Base-by-base conservation (phyloP, 2,888 invertebrate genomes). In the Malacosoma neustria region DNA sequence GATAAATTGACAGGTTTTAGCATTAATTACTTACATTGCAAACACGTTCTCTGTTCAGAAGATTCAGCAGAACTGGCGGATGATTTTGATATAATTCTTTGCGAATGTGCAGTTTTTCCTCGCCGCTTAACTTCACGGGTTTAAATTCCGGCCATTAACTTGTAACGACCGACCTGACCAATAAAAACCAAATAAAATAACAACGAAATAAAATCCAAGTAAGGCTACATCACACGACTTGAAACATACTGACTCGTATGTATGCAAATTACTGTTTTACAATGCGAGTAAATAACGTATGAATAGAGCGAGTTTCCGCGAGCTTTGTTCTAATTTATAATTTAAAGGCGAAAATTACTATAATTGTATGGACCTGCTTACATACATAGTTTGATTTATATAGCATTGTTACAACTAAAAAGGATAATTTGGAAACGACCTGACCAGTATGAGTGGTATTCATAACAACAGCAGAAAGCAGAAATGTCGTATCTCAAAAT, bases 181-280 rank as follows among this genome's bases (percentile, higher is more conserved):
- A 65, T 70, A 70, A 73, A 72, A 67, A 55, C 42, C 50, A 55
- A 57, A 62, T 72, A 65, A 70, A 70, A 69, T 60, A 60, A 53
- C 53, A 51, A 53, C 51, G 51, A 50, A 63, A 68, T 65, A 61
- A 60, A 70, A 62, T 54, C 57, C 46, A 49, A 41, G 49, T 57
- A 43, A 49, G 49, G 41, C 48, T 49, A 56, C 51, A 45, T 54
- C 50, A 47, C 44, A 46, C 41, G 45, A 40, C 47, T 46, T 41
- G 22, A 22, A 22, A 22, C 22, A 22, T 42, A 46, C 48, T 52
- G 47, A 48, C 53, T 57, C 60, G 57, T 61, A 56, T 61, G 57
- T 64, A 74, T 69, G 73, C 59, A 66, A 72, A 74, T 72, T 59
- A 58, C 51, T 53, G 53, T 51, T 68, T 64, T 59, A 62, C 54